phyloP scores from a whole-genome alignment of 2,888 invertebrate species.

The Agelastica alni region DNA sequence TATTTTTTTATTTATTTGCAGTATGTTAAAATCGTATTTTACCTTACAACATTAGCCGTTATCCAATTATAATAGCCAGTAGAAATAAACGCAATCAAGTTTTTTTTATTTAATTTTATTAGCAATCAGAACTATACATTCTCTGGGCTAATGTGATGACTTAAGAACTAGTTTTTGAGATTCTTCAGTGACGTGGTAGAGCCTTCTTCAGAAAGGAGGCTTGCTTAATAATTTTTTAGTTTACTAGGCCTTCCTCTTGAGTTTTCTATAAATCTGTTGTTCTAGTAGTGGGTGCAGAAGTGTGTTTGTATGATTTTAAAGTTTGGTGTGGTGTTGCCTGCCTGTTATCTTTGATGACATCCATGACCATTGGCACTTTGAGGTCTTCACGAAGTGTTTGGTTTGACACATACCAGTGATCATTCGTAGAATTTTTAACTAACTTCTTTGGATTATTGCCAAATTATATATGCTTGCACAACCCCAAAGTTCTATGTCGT shows the following conservation, averaged over 20 bases:
- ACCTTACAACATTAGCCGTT: too few species aligned
- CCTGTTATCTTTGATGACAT: not conserved
- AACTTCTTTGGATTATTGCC: not conserved
- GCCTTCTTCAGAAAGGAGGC: not conserved
- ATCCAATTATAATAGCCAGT: too few species aligned
- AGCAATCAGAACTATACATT: not conserved
- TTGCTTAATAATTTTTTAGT: not conserved
- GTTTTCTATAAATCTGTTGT: too few species aligned
- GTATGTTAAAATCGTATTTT: too few species aligned
- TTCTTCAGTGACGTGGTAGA: not conserved
- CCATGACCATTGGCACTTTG: not conserved
- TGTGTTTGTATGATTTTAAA: not conserved
- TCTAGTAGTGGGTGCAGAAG: too few species aligned
- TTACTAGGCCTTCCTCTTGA: not conserved
- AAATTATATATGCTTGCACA: not conserved
- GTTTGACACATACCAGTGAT: too few species aligned
- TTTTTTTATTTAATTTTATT: not conserved
- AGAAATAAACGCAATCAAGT: too few species aligned
- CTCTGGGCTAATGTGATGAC: not conserved
- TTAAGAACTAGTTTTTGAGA: too few species aligned
- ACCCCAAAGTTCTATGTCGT: too few species aligned
- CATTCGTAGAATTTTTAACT: not conserved
- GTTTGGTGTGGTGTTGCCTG: not conserved
- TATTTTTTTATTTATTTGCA: too few species aligned
- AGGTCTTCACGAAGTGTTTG: too few species aligned